Evolutionary conservation across 2,113 vertebrate genomes (phyloP).

Genomic region (Felis catus): DNA sequence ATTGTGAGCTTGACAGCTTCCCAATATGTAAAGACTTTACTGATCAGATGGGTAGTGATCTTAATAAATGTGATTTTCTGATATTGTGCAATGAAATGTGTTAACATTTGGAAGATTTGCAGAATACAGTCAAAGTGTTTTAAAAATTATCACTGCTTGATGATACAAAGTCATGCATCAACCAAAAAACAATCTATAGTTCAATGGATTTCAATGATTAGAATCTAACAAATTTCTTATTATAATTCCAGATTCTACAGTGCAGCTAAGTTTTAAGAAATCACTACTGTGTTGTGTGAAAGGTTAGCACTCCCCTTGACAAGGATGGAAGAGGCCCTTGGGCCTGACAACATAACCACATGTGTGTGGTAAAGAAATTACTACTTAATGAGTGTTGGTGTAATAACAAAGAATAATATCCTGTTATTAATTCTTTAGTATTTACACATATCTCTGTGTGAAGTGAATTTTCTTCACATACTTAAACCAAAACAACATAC

Average conservation of each 20-base stretch:
- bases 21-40: neutral
- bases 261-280: slow-evolving; percentile 28
- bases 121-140: neutral
- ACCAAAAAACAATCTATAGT: neutral
- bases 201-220: neutral
- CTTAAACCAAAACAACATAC: neutral
- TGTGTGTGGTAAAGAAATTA: neutral
- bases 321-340: too few relatives aligned
- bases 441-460: neutral
- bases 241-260: neutral
- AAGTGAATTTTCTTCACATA: neutral
- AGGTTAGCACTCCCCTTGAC: too few relatives aligned
- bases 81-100: neutral
- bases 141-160: neutral
- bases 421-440: neutral
- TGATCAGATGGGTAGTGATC: neutral
- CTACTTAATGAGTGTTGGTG: neutral
- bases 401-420: slow-evolving; percentile 36
- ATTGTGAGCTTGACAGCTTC: neutral
- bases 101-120: neutral
- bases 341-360: too few relatives aligned
- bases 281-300: neutral
- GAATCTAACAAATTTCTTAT: neutral
- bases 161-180: neutral
- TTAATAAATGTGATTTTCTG: neutral